A percentile compares a stretch with the other conserved stretches of the same genome.
phyloP scores from a whole-genome alignment of 2,888 invertebrate species.

The Spicauda simplicius region DNA sequence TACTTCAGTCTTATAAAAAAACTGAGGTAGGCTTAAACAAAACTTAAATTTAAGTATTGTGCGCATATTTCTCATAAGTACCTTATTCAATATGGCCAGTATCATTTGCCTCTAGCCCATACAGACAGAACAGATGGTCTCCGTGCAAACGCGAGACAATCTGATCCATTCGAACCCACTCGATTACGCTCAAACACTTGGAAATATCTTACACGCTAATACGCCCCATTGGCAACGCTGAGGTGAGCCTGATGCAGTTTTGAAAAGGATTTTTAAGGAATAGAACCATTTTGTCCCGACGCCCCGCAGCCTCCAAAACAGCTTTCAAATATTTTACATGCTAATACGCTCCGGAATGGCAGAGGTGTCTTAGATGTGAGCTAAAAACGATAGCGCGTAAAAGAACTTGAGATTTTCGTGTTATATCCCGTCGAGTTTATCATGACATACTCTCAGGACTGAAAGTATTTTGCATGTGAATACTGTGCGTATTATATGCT shows the following conservation, averaged over 20 bases:
- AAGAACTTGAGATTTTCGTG: neutral
- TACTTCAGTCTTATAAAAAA: too few species aligned
- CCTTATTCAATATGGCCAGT: too few species aligned
- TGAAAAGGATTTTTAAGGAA: conserved; percentile 22
- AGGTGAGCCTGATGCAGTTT: conserved; percentile 30
- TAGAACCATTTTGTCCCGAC: conserved; percentile 23
- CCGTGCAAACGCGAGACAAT: neutral
- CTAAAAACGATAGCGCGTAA: neutral
- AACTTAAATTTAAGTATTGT: too few species aligned
- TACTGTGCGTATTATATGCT: too few species aligned
- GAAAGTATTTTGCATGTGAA: neutral
- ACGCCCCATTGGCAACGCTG: conserved; percentile 35
- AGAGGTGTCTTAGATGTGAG: neutral
- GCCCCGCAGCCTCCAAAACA: conserved; percentile 13
- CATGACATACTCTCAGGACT: neutral
- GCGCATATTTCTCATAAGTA: too few species aligned
- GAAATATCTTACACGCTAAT: conserved; percentile 32
- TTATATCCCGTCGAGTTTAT: neutral
- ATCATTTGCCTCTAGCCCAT: too few species aligned
- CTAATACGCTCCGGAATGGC: conserved; percentile 9
- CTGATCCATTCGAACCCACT: conserved; percentile 12
- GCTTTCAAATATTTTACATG: conserved; percentile 19
- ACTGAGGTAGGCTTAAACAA: too few species aligned
- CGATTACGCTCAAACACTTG: conserved; percentile 7
- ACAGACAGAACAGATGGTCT: neutral